Base-by-base conservation (phyloP, 2,113 vertebrate genomes). In the Pluvianellus socialis region DNA sequence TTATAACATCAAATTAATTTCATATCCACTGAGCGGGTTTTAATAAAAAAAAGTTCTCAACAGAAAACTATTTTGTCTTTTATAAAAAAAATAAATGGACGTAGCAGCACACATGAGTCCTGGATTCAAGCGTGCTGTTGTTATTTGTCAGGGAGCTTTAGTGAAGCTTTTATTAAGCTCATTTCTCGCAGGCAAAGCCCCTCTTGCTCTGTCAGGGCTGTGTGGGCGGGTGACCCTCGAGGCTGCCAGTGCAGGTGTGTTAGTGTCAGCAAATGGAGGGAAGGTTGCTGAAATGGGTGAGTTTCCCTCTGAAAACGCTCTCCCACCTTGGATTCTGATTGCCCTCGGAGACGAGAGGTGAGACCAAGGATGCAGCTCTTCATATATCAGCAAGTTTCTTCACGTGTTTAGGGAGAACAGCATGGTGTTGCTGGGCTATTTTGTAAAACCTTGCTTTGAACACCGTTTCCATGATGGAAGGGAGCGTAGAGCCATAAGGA, bases 1-100 rank as follows among this genome's bases (percentile, higher is more conserved):
- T 88, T 98, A 83, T 76, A 87, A 80, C 22, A 56, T 65, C 90
- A 95, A 94, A 95, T 98, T 97, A 97, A 96, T 96, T 97, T 96
- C 33, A 6, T 97, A 95, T 95, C 66, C 85, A 26, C 47, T 65
- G 90, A 97, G 53, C 56, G 63, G 68, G 38, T 95, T 95, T 94
- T 67, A 89, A 87, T 88, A 92, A 38, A 38, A 38, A 55, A 56
- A 84, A 79, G n/a, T 94, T 94, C 73, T 91, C 45, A 85, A 76
- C 23, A 86, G 44, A 58, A 79, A 79, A 68, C 27, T 58, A n/a
- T 90, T 94, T 92, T 93, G 26, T 91, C 32, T 89, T 66, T 68
- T 79, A 5, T 87, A 11, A 86, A 59, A 44, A 30, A 42, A 52
- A 88, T 13, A 58, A 89, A 72, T 30, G 7, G 35, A 19, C 16